phyloP scores from a whole-genome alignment of 2,113 vertebrate genomes.

The Lamprotornis superbus region DNA sequence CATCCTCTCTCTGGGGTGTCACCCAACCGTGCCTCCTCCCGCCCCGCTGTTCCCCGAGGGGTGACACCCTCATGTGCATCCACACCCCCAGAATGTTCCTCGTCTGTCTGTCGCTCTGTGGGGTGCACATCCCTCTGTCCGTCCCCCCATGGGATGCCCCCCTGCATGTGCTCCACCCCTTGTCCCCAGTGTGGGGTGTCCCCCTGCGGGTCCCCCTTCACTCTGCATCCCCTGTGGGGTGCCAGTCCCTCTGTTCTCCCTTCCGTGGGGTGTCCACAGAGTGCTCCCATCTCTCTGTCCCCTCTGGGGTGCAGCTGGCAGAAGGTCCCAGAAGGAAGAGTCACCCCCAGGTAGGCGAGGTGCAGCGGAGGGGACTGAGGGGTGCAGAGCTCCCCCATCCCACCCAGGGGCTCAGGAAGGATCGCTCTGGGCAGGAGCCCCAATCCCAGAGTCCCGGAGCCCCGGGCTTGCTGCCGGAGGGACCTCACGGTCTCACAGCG shows the following conservation, averaged over 20 bases:
- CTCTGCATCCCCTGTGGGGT: not conserved
- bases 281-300: not conserved
- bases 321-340: not conserved
- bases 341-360: not conserved
- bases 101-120: not conserved
- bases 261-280: not conserved
- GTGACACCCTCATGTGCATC: not conserved
- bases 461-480: not conserved
- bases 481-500: not conserved
- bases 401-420: not conserved
- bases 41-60: not conserved
- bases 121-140: not conserved
- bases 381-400: not conserved
- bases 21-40: not conserved
- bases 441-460: not conserved
- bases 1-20: not conserved
- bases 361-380: not conserved
- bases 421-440: not conserved
- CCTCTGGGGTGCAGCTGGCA: not conserved
- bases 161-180: not conserved
- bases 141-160: not conserved
- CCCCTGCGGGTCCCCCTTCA: not conserved
- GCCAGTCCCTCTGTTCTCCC: not conserved
- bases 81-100: not conserved
- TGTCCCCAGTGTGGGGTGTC: not conserved